These are phyloP conservation scores for Flexamia atlantica DNA, from an alignment of 2,888 invertebrate species.

Conservation along the genomic window DNA sequence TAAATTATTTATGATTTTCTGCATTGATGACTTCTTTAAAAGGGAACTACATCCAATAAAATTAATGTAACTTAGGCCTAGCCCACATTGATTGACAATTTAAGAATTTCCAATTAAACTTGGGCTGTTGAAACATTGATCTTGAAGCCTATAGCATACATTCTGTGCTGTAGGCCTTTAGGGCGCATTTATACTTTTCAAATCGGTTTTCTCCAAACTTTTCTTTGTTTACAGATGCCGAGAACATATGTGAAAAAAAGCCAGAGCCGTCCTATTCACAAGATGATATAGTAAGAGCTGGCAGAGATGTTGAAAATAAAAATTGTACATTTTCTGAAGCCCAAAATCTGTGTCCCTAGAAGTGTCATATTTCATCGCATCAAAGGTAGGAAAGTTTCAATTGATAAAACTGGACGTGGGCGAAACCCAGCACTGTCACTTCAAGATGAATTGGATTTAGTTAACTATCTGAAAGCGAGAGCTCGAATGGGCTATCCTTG, in stretches of 20 bases:
- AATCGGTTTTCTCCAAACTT: neutral
- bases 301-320: constrained; percentile 19
- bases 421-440: neutral
- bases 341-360: constrained; percentile 28
- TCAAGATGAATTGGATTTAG: constrained; percentile 47
- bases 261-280: neutral
- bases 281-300: constrained; percentile 39
- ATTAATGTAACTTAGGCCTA: neutral
- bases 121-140: too few relatives aligned
- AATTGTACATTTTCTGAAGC: constrained; percentile 22
- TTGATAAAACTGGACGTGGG: constrained; percentile 39
- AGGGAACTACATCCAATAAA: too few relatives aligned
- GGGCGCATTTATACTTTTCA: neutral
- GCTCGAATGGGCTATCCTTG: constrained; percentile 70
- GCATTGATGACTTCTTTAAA: neutral
- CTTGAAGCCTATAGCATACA: too few relatives aligned
- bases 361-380: constrained; percentile 51
- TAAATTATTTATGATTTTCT: neutral
- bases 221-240: constrained; percentile 43
- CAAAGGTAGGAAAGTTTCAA: constrained; percentile 49
- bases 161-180: neutral
- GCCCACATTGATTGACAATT: neutral
- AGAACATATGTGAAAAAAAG: constrained; percentile 41
- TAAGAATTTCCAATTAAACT: neutral
- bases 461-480: constrained; percentile 68